Evolutionary conservation across 2,888 invertebrate genomes (phyloP).

Genomic region (Magallana nippona): DNA sequence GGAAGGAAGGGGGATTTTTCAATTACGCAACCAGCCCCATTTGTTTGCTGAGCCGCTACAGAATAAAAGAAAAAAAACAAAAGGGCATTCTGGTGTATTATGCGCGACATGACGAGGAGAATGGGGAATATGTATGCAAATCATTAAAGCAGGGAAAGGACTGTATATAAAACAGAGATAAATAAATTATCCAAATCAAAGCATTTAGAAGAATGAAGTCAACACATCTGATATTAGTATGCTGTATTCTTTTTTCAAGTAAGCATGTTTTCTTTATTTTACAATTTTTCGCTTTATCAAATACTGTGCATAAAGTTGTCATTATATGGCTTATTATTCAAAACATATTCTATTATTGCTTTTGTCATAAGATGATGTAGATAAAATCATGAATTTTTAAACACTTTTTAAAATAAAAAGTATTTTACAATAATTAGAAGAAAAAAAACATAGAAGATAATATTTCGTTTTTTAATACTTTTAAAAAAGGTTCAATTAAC

Average conservation of each 20-base stretch:
- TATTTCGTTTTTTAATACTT: no score
- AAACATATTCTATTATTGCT: no score
- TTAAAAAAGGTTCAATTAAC: no score
- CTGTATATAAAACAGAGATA: neutral
- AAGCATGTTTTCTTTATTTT: neutral
- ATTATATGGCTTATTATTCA: no score
- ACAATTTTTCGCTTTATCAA: neutral
- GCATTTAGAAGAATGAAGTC: neutral
- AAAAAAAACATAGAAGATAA: no score
- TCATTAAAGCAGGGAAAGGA: neutral
- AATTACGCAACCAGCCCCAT: slow-evolving; percentile 15
- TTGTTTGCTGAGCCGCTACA: neutral
- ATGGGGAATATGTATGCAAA: neutral
- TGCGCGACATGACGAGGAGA: neutral
- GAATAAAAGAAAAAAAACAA: neutral
- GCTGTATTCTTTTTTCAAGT: slow-evolving; percentile 10
- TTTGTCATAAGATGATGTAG: no score
- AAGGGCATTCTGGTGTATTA: neutral
- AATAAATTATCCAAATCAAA: neutral
- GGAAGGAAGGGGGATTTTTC: slow-evolving; percentile 26
- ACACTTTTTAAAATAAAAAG: no score
- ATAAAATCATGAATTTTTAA: no score
- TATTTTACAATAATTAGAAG: no score
- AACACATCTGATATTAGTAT: neutral
- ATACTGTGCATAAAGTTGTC: neutral